phyloP scores from a whole-genome alignment of 2,888 invertebrate species.

The Carpatolechia fugitivella region DNA sequence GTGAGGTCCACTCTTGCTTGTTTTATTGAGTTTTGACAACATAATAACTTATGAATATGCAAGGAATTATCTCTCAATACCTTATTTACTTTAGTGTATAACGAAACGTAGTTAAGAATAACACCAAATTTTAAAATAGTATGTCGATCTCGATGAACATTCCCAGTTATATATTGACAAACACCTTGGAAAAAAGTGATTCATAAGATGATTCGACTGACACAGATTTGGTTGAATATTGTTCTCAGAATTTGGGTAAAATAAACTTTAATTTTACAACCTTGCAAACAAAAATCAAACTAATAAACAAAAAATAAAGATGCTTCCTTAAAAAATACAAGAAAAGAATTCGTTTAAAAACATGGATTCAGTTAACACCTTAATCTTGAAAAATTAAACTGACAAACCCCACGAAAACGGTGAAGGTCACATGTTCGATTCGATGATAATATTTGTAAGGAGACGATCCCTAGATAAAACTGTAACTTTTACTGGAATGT shows the following conservation, averaged over 20 bases:
- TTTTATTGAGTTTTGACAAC: slow-evolving; percentile 24
- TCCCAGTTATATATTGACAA: not conserved
- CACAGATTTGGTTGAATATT: slow-evolving; percentile 32
- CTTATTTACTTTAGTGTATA: not conserved
- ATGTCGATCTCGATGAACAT: not conserved
- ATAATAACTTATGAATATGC: slow-evolving; percentile 41
- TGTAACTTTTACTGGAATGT: slow-evolving; percentile 74
- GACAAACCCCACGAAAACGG: too few species aligned
- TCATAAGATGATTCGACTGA: slow-evolving; percentile 36
- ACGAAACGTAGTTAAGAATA: not conserved
- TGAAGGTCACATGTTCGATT: not conserved
- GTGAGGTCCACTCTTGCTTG: slow-evolving; percentile 51
- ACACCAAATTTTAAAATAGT: too few species aligned
- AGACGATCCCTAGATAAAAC: slow-evolving; percentile 49
- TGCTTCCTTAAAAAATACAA: too few species aligned
- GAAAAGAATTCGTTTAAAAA: too few species aligned
- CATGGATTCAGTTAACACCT: too few species aligned
- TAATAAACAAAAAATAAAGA: not conserved
- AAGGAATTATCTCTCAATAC: slow-evolving; percentile 31
- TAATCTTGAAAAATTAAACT: not conserved
- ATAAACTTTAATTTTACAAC: not conserved
- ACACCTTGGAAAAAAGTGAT: slow-evolving; percentile 27
- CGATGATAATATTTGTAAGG: slow-evolving; percentile 5
- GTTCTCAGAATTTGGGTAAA: slow-evolving; percentile 23
- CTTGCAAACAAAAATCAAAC: not conserved